Evolutionary conservation across 2,113 vertebrate species (phyloP).

Genomic region (Antennarius striatus): DNA sequence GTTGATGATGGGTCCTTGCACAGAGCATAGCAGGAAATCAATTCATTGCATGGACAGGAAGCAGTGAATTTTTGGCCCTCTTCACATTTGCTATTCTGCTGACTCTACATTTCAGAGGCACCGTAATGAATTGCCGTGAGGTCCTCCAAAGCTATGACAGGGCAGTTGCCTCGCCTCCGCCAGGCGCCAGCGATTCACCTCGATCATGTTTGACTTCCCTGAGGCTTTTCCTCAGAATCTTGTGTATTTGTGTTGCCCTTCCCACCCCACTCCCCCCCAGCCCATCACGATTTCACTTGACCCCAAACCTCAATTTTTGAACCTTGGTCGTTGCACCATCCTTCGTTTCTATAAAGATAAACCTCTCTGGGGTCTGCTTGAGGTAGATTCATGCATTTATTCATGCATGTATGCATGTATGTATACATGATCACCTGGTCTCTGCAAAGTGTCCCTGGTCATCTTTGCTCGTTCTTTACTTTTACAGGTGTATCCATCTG

Average conservation of each 20-base stretch:
- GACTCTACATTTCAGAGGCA: constrained; percentile 56
- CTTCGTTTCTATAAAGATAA: constrained; percentile 79
- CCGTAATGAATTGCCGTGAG: constrained; percentile 54
- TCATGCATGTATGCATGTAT: too few relatives aligned
- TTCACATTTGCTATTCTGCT: constrained; percentile 76
- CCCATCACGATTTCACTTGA: constrained; percentile 7
- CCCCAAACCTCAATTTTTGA: constrained; percentile 48
- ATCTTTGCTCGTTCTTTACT: not conserved
- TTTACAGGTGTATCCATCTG: too few relatives aligned
- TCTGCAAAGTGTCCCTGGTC: not conserved
- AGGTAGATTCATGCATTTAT: constrained; percentile 9
- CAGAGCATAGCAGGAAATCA: constrained; percentile 64
- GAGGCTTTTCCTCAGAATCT: constrained; percentile 33
- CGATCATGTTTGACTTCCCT: constrained; percentile 12
- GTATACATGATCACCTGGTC: too few relatives aligned
- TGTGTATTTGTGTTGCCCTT: constrained; percentile 31
- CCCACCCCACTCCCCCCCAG: not conserved
- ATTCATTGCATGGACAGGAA: constrained; percentile 66
- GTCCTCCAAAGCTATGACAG: constrained; percentile 44
- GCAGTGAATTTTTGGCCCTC: constrained; percentile 55
- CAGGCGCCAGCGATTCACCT: constrained; percentile 42
- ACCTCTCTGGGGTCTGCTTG: constrained; percentile 53
- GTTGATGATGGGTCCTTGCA: constrained; percentile 49
- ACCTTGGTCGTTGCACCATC: constrained; percentile 55
- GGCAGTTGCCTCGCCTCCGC: constrained; percentile 12